phyloP scores from a whole-genome alignment of 2,113 vertebrate species.

The Terrapene triunguis region DNA sequence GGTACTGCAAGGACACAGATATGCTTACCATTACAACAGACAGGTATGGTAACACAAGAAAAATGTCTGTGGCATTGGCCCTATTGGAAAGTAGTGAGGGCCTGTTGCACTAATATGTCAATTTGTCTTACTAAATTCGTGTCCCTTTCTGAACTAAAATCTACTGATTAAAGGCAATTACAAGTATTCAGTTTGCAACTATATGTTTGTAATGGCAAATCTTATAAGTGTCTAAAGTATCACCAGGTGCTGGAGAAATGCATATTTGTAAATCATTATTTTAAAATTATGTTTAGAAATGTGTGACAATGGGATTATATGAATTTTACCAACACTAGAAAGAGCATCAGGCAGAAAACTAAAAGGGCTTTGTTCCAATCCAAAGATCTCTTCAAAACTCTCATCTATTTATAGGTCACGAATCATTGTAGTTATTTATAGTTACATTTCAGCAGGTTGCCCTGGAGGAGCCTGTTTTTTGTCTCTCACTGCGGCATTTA shows the following conservation, averaged over 20 bases:
- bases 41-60: constrained; percentile 79
- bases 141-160: background rate
- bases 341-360: background rate
- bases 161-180: background rate
- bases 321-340: background rate
- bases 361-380: rapidly evolving
- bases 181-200: background rate
- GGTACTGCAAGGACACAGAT: constrained; percentile 88
- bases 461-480: background rate
- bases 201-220: background rate
- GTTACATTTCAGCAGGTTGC: background rate
- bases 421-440: background rate
- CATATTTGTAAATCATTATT: background rate
- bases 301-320: background rate
- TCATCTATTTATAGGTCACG: background rate
- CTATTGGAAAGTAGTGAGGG: background rate
- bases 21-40: constrained; percentile 89
- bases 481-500: background rate
- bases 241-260: background rate
- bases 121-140: background rate
- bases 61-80: background rate
- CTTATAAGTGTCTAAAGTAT: background rate
- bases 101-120: background rate
- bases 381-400: background rate
- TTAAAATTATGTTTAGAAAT: background rate